Evolutionary conservation across 1,140 invertebrate genomes (phyloP).

Genomic region (Polypedilum pembai): DNA sequence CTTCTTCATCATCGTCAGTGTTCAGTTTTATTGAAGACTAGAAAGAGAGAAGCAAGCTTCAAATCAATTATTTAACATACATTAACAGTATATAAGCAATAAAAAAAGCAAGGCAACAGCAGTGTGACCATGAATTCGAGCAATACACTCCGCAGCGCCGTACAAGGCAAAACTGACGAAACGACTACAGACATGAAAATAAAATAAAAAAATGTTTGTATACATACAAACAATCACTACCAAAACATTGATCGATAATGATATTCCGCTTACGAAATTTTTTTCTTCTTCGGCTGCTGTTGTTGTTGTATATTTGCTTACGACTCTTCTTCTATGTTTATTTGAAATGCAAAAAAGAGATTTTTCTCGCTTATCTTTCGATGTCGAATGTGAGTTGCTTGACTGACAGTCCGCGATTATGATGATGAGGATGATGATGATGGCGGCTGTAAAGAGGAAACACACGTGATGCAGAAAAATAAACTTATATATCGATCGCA

Average conservation of each 20-base stretch:
- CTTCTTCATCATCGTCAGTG: neutral
- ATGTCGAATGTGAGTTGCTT: too few relatives aligned
- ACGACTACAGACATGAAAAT: neutral
- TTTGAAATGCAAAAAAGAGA: constrained; percentile 19
- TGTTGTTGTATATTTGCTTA: too few relatives aligned
- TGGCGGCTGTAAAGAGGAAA: neutral
- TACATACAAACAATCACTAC: neutral
- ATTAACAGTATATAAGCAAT: constrained; percentile 26
- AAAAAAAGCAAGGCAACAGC: constrained; percentile 1
- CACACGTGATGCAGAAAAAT: neutral
- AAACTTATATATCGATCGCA: neutral
- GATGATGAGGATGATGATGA: neutral
- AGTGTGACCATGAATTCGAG: constrained; percentile 23
- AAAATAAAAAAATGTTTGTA: neutral
- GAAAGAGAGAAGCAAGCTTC: neutral
- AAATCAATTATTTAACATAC: constrained; percentile 16
- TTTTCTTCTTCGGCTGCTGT: neutral
- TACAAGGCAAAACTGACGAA: constrained; percentile 18
- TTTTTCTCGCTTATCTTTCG: neutral
- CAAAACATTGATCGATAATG: constrained; percentile 12
- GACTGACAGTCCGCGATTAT: too few relatives aligned
- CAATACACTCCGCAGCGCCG: constrained; percentile 7
- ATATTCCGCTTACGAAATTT: constrained; percentile 3
- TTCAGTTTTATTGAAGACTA: neutral
- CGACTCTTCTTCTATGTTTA: constrained; percentile 11